Evolutionary conservation across 2,113 vertebrate species (phyloP).

Genomic region (Okapia johnstoni): DNA sequence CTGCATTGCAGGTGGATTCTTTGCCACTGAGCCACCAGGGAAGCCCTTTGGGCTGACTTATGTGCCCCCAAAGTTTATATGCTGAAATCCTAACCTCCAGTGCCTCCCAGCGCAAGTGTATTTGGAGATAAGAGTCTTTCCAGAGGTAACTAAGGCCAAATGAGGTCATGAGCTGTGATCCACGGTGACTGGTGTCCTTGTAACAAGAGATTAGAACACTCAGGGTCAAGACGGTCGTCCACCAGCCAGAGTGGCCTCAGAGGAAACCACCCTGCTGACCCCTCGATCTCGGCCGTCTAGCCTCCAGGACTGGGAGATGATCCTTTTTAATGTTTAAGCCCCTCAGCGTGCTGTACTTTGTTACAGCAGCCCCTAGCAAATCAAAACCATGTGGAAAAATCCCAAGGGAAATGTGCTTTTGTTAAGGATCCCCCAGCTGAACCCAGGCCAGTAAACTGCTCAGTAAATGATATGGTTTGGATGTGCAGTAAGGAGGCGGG

Average conservation of each 20-base stretch:
- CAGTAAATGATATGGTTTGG: rapidly evolving
- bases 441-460: neutral
- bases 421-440: neutral
- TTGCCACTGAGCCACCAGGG: neutral
- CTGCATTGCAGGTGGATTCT: neutral
- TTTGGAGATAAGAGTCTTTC: neutral
- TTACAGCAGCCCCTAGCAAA: neutral
- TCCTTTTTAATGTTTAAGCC: neutral
- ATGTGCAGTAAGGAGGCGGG: rapidly evolving
- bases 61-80: neutral
- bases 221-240: rapidly evolving
- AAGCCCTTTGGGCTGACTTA: neutral
- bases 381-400: neutral
- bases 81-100: neutral
- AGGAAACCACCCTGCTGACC: neutral
- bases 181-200: neutral
- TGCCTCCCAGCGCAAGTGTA: neutral
- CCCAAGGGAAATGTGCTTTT: neutral
- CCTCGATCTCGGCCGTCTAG: neutral
- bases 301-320: neutral
- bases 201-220: neutral
- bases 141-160: neutral
- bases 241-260: neutral
- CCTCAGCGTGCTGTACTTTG: neutral
- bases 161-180: neutral